Evolutionary conservation across 2,113 vertebrate genomes (phyloP).

Genomic region (Chaenogobius annularis): DNA sequence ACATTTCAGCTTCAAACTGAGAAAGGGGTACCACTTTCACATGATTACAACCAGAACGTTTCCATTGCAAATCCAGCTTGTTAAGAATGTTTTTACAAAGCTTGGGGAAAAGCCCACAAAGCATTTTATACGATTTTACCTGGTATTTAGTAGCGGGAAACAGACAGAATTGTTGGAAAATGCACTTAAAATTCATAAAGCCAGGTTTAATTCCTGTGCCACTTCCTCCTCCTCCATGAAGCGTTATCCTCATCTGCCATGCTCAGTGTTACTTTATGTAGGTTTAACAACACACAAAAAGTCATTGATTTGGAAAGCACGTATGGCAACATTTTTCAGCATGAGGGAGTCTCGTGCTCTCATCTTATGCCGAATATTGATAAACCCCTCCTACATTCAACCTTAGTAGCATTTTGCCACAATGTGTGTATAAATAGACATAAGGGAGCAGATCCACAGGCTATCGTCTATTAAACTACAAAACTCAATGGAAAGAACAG

Average conservation of each 20-base stretch:
- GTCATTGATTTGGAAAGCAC: constrained; percentile 35
- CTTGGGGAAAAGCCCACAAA: constrained; percentile 14
- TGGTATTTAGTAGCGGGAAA: constrained; percentile 35
- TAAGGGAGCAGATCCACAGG: neutral
- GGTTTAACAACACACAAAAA: constrained; percentile 34
- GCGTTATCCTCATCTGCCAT: constrained; percentile 38
- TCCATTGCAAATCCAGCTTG: constrained; percentile 28
- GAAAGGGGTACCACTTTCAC: constrained; percentile 9
- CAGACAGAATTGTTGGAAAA: constrained; percentile 34
- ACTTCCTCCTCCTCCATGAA: constrained; percentile 35
- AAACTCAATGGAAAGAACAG: neutral
- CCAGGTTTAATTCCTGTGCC: constrained; percentile 22
- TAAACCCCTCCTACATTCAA: constrained; percentile 42
- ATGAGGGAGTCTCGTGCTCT: constrained; percentile 27
- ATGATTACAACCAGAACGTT: constrained; percentile 41
- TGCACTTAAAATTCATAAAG: constrained; percentile 28
- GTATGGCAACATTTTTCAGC: constrained; percentile 27
- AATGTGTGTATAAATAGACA: constrained; percentile 24
- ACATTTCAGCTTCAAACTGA: constrained; percentile 40
- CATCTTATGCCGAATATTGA: constrained; percentile 56
- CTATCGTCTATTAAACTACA: neutral
- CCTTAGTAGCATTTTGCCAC: constrained; percentile 24
- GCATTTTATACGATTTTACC: constrained; percentile 44
- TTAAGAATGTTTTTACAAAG: constrained; percentile 29
- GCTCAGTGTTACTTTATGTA: constrained; percentile 12